phyloP scores from a whole-genome alignment of 2,888 invertebrate genomes.

The Amphipyra berbera region DNA sequence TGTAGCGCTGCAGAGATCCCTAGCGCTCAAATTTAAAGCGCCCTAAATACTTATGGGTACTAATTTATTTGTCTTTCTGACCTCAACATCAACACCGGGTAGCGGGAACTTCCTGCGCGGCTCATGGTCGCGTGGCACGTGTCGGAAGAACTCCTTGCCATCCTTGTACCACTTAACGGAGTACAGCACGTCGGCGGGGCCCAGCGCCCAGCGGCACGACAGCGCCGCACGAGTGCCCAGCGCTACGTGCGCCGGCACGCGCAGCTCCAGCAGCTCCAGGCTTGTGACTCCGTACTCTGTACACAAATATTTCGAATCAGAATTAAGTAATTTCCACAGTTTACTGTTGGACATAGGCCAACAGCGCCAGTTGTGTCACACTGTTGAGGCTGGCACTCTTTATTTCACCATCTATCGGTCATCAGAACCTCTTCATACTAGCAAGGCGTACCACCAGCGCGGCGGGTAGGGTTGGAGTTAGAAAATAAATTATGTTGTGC shows the following conservation, averaged over 20 bases:
- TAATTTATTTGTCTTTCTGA: constrained; percentile 66
- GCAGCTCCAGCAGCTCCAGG: constrained; percentile 93
- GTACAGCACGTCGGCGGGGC: constrained; percentile 94
- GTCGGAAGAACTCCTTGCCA: constrained; percentile 96
- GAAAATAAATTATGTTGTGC: no score
- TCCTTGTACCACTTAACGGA: constrained; percentile 98
- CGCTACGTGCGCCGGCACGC: constrained; percentile 95
- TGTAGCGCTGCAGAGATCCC: no score
- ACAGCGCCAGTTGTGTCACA: no score
- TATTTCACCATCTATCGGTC: no score
- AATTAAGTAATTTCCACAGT: neutral
- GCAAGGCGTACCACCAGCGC: no score
- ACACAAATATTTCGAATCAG: constrained; percentile 6
- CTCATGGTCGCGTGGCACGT: constrained; percentile 95
- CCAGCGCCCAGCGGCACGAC: constrained; percentile 95
- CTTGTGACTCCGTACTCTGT: constrained; percentile 79
- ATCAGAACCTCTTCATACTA: no score
- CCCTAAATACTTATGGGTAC: no score
- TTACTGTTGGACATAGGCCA: neutral
- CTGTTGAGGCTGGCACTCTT: no score
- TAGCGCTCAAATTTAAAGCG: no score
- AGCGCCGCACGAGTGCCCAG: constrained; percentile 93
- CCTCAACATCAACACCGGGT: constrained; percentile 96
- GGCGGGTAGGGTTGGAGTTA: no score
- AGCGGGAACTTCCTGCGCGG: constrained; percentile 94